Percentiles rank a stretch among this genome's conserved stretches.
Conservation (phyloP, 2,113 vertebrate genomes). For the Vulpes lagopus region DNA sequence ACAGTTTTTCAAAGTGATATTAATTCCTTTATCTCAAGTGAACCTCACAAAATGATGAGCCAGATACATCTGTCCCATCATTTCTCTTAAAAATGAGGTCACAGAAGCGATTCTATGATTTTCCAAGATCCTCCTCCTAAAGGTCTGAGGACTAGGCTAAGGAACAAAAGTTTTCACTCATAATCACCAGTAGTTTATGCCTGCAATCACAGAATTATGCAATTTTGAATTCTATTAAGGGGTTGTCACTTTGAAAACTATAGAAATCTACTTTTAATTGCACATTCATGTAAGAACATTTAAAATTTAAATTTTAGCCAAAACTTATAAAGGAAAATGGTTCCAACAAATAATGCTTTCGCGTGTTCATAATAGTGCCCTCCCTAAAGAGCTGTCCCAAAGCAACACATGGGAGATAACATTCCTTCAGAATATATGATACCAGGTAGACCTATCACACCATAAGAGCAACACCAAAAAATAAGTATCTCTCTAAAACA, state of each 20-base stretch:
- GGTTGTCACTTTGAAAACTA: not conserved
- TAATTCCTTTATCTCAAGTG: not conserved
- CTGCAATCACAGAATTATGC: not conserved
- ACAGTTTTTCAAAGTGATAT: slow-evolving; percentile 34
- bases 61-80: not conserved
- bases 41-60: not conserved
- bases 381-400: slow-evolving; percentile 34
- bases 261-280: slow-evolving; percentile 41
- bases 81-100: not conserved
- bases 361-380: not conserved
- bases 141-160: not conserved
- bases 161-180: not conserved
- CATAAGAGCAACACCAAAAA: slow-evolving; percentile 36
- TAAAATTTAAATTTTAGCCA: slow-evolving; percentile 52
- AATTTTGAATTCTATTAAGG: slow-evolving; percentile 27
- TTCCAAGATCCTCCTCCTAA: not conserved
- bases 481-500: not conserved
- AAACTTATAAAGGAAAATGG: slow-evolving; percentile 36
- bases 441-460: not conserved
- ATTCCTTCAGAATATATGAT: not conserved
- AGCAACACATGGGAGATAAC: slow-evolving; percentile 19
- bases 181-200: not conserved
- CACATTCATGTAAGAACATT: slow-evolving; percentile 4
- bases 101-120: not conserved
- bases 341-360: not conserved